Evolutionary conservation across 2,888 invertebrate genomes (phyloP).

Genomic region (Sipha maydis): DNA sequence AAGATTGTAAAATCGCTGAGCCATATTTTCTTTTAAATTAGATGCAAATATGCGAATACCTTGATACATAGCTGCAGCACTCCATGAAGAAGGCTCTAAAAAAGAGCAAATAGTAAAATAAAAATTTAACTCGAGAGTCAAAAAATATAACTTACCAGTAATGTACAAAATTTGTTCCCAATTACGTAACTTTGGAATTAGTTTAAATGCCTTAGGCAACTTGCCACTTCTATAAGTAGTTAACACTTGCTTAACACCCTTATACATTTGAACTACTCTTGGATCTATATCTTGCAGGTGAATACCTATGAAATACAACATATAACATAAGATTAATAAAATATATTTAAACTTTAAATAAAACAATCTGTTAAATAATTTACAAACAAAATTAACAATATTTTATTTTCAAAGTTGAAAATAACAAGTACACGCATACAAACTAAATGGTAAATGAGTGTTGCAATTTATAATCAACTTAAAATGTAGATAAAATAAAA

Average conservation of each 20-base stretch:
- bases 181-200: slow-evolving; percentile 89
- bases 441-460: too few species aligned
- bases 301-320: slow-evolving; percentile 70
- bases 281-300: slow-evolving; percentile 87
- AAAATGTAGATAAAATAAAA: too few species aligned
- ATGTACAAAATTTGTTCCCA: slow-evolving; percentile 93
- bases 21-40: slow-evolving; percentile 94
- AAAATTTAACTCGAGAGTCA: background rate
- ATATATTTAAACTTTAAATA: too few species aligned
- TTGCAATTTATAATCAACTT: too few species aligned
- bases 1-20: slow-evolving; percentile 92
- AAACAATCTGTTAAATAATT: too few species aligned
- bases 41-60: slow-evolving; percentile 97
- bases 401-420: too few species aligned
- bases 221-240: slow-evolving; percentile 92
- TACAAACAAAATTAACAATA: too few species aligned
- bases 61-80: slow-evolving; percentile 97
- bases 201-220: slow-evolving; percentile 97
- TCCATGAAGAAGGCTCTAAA: slow-evolving; percentile 92
- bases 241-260: slow-evolving; percentile 88
- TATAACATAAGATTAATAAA: background rate
- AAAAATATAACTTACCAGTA: slow-evolving; percentile 70
- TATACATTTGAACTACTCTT: slow-evolving; percentile 80
- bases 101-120: slow-evolving; percentile 63
- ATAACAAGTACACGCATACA: too few species aligned